Conservation (phyloP, 2,113 vertebrate species). For the Gorilla gorilla region DNA sequence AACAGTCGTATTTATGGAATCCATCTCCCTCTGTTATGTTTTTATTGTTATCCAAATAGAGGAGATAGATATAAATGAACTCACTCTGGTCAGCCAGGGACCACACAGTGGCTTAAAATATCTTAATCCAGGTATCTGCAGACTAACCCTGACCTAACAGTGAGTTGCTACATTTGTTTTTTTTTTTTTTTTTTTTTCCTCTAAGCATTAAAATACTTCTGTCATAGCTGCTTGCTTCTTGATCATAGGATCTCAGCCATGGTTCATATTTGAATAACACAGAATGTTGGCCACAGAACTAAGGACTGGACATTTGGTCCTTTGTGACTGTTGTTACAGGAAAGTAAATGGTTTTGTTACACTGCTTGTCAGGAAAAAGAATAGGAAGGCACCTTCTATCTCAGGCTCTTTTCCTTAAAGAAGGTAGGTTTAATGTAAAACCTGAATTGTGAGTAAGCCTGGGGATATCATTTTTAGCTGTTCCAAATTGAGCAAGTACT, state of each 20-base stretch:
- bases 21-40: background rate
- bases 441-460: background rate
- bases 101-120: accelerated
- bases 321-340: background rate
- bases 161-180: background rate
- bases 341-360: background rate
- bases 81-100: background rate
- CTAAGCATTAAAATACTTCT: background rate
- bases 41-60: background rate
- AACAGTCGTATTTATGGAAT: slow-evolving; percentile 81
- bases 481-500: background rate
- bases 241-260: background rate
- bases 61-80: background rate
- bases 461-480: background rate
- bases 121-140: background rate
- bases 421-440: background rate
- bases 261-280: background rate
- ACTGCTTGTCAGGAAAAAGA: background rate
- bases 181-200: background rate
- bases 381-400: no score
- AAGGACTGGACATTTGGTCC: background rate
- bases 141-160: background rate
- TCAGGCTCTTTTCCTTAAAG: background rate
- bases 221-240: background rate
- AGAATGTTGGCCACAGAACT: background rate